Evolutionary conservation across 2,113 vertebrate species (phyloP), one percentile per base, ranked within the genome.

Genomic region (Ginglymostoma cirratum): DNA sequence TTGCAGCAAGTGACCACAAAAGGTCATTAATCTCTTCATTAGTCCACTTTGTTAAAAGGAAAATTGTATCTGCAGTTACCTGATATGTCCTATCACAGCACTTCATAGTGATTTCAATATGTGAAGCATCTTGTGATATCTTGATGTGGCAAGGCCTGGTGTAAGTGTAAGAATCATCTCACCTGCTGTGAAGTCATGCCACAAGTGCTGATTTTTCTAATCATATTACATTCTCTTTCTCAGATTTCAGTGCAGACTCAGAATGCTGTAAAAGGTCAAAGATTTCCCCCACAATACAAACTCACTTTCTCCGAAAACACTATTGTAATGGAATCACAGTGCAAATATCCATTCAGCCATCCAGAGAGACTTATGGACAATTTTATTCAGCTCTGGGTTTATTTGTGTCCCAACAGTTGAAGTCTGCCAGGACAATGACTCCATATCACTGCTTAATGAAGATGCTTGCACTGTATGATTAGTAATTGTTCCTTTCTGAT

Each of bases 361-460:
- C 34, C 89, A 67, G 61, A 93, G 34, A 66, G 89, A 93, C 38
- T 66, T 66, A 67, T 67, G 17, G 89, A n/a, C 10, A n/a, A 5
- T 93, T 93, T 66, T 66, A 38, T 93, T 42, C 89, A 23, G 4
- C 61, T 93, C 34, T 65, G 0, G 55, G 30, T 92, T 52, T 65
- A 55, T 55, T 93, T 67, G 61, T 93, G 30, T 66, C 15, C 61
- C 89, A 24, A 38, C 55, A 21, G 21, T 42, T 19, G 52, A 93
- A 66, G n/a, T 65, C 61, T 93, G 89, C 61, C 55, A n/a, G 61
- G 61, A 93, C 61, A 66, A 34, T 66, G 61, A 67, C 34, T 38
- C 61, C 55, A 93, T 93, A 34, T 93, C 65, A 65, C 34, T 93
- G 89, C 66, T 93, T 93, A 38, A 93, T 93, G 55, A 92, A 1